These are phyloP conservation scores for Propithecus coquereli DNA, from an alignment of 2,113 vertebrate species.

Conservation along the genomic window DNA sequence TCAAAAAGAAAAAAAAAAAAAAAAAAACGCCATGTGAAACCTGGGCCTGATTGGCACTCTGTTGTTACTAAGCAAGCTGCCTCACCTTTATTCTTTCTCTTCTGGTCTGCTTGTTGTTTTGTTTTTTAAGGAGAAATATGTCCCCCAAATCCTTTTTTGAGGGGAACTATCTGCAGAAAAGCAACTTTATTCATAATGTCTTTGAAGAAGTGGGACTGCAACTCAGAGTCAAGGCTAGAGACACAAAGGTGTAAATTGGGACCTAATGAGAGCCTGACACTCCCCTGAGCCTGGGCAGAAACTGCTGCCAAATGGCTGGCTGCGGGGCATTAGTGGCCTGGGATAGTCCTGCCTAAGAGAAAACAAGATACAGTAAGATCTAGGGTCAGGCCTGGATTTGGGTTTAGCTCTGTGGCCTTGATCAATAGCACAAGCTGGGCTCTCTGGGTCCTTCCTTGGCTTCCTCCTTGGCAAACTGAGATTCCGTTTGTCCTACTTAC, in stretches of 20 bases:
- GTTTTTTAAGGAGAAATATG: not conserved
- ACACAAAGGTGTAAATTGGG: no score
- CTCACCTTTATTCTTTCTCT: not conserved
- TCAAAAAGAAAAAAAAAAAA: no score
- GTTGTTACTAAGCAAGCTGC: not conserved
- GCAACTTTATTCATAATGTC: not conserved
- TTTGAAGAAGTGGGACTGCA: not conserved
- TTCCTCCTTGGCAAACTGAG: not conserved
- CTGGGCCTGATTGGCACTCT: not conserved
- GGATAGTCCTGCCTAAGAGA: not conserved
- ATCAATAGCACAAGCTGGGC: no score
- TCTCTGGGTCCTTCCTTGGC: not conserved
- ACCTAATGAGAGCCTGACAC: no score
- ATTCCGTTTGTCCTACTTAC: not conserved
- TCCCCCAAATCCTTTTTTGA: not conserved
- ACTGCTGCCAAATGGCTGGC: not conserved
- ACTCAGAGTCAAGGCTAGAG: no score
- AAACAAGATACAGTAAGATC: not conserved
- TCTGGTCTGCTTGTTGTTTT: not conserved
- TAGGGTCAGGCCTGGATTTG: not conserved
- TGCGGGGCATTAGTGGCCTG: not conserved
- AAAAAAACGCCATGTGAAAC: not conserved
- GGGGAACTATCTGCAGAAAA: not conserved
- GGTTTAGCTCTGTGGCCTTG: not conserved
- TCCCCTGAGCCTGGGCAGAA: not conserved